Conservation (phyloP, 2,113 vertebrate species). For the Neodon shergylaensis region DNA sequence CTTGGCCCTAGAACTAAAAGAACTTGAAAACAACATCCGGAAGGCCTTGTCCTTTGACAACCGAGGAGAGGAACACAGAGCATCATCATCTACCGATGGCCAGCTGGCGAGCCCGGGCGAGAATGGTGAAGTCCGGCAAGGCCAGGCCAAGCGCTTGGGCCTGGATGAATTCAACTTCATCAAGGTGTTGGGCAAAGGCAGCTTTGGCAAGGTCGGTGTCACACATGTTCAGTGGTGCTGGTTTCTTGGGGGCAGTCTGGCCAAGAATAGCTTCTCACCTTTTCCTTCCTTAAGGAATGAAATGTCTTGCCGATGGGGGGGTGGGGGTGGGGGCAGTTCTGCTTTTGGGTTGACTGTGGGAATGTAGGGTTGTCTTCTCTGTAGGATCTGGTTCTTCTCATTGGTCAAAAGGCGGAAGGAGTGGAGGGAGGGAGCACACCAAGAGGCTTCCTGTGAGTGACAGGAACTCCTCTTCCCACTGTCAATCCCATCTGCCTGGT, state of each 20-base stretch:
- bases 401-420: neutral
- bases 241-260: neutral
- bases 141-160: constrained; percentile 92
- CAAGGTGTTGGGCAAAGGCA: constrained; percentile 99
- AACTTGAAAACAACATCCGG: constrained; percentile 95
- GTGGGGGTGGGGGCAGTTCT: neutral
- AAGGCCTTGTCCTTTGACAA: constrained; percentile 95
- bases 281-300: neutral
- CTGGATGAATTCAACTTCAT: constrained; percentile 98
- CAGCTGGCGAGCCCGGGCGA: constrained; percentile 85
- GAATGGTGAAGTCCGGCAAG: constrained; percentile 90
- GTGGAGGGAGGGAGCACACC: neutral
- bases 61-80: constrained; percentile 92
- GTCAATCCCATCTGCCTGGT: neutral
- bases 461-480: neutral
- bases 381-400: neutral
- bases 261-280: neutral
- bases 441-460: neutral
- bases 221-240: rapidly evolving
- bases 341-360: neutral
- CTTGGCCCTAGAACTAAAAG: constrained; percentile 90
- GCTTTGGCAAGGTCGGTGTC: constrained; percentile 96
- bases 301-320: neutral
- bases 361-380: neutral
- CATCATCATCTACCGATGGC: constrained; percentile 87